These are phyloP conservation scores for Aphelenchoides besseyi DNA, from an alignment of 1,140 invertebrate genomes.

Conservation along the genomic window DNA sequence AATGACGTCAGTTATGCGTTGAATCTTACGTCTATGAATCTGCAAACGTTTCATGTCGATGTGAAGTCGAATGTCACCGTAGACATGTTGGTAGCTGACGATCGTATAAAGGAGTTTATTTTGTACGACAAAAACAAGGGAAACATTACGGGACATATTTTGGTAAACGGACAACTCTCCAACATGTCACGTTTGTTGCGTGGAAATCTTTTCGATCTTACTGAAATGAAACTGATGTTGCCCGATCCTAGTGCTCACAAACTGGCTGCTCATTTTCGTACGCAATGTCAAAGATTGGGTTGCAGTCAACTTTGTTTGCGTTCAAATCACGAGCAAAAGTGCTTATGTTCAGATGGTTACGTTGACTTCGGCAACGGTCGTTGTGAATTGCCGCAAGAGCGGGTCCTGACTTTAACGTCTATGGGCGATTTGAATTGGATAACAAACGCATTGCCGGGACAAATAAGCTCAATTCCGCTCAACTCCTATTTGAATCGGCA, in stretches of 20 bases:
- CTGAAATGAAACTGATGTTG: slow-evolving; percentile 28
- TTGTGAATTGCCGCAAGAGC: slow-evolving; percentile 10
- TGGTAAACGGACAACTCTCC: slow-evolving; percentile 7
- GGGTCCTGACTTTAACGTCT: neutral
- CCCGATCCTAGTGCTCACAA: neutral
- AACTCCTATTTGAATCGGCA: neutral
- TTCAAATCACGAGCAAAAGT: slow-evolving; percentile 21
- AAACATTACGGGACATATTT: slow-evolving; percentile 13
- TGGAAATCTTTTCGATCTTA: neutral
- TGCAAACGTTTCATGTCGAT: neutral
- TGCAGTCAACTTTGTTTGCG: slow-evolving; percentile 27
- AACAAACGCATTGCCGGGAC: neutral
- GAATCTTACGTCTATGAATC: slow-evolving; percentile 11
- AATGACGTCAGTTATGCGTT: slow-evolving; percentile 13
- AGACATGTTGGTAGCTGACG: slow-evolving; percentile 8
- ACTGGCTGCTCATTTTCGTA: neutral
- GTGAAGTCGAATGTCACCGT: neutral
- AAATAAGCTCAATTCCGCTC: neutral
- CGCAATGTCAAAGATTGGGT: slow-evolving; percentile 6
- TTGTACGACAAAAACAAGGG: slow-evolving; percentile 18
- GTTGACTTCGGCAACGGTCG: neutral
- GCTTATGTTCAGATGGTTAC: slow-evolving; percentile 26
- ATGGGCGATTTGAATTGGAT: slow-evolving; percentile 8
- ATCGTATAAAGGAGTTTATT: slow-evolving; percentile 12
- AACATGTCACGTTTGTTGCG: slow-evolving; percentile 3